These are phyloP conservation scores for Drosophila mercatorum DNA, from an alignment of 2,888 invertebrate genomes.

Conservation along the genomic window DNA sequence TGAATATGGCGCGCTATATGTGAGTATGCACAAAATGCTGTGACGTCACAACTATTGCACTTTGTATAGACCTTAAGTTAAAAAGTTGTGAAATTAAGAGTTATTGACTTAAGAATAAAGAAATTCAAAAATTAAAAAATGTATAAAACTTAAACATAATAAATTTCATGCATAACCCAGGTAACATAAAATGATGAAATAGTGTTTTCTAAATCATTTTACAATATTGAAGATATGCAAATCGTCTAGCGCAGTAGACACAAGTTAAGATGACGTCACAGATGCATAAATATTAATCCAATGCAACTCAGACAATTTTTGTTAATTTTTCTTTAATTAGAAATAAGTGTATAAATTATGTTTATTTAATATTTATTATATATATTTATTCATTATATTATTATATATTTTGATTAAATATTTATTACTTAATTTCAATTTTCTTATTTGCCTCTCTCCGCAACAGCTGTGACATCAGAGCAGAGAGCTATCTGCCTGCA, in stretches of 20 bases:
- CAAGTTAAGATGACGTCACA: background rate
- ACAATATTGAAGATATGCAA: background rate
- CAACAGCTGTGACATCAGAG: conserved; percentile 30
- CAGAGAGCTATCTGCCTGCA: background rate
- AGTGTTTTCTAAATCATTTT: background rate
- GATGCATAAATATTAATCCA: too few species aligned
- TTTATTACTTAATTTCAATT: background rate
- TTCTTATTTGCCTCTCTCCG: background rate
- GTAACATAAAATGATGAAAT: background rate
- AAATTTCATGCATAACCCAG: too few species aligned
- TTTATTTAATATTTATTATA: background rate
- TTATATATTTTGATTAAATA: too few species aligned
- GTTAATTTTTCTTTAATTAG: background rate
- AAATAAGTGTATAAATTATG: too few species aligned
- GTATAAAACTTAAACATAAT: background rate
- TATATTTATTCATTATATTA: too few species aligned
- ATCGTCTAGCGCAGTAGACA: too few species aligned
- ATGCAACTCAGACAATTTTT: too few species aligned
- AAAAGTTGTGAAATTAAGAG: background rate
- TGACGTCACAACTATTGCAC: conserved; percentile 3
- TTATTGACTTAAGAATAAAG: background rate
- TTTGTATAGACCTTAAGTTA: background rate
- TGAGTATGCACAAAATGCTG: background rate
- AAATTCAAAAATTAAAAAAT: background rate
- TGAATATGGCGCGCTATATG: background rate